Percentiles rank a stretch among this genome's conserved stretches.
Conservation (phyloP, 2,113 vertebrate genomes). For the Aix galericulata region DNA sequence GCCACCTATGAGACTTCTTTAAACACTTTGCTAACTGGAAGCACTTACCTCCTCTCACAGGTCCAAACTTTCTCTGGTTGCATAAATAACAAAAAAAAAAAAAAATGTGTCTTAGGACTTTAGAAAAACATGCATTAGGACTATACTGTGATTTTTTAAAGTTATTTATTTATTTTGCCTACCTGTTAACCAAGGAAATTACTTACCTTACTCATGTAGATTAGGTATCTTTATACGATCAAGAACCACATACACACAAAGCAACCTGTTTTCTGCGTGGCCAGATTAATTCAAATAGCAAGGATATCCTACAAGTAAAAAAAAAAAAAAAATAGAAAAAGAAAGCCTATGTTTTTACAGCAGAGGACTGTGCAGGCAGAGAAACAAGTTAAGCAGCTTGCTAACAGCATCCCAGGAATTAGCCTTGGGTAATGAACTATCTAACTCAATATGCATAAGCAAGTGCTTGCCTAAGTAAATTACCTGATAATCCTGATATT, state of each 20-base stretch:
- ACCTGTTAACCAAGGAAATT: neutral
- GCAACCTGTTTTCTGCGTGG: neutral
- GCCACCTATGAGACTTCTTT: neutral
- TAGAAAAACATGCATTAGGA: neutral
- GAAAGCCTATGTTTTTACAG: neutral
- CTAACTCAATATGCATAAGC: neutral
- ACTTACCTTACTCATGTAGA: neutral
- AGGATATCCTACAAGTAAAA: neutral
- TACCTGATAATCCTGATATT: neutral
- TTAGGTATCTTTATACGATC: neutral
- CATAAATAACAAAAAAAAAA: neutral
- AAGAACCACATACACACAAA: neutral
- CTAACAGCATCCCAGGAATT: neutral
- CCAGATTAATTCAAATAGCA: neutral
- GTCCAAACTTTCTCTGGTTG: neutral
- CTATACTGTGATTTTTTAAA: neutral
- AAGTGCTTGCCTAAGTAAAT: neutral
- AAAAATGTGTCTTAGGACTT: neutral
- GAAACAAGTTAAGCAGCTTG: neutral
- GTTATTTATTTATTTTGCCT: neutral
- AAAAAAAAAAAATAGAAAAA: neutral
- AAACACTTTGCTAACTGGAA: rapidly evolving
- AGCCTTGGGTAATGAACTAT: conserved; percentile 1
- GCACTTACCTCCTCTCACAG: neutral
- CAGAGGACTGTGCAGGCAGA: neutral